These are phyloP conservation scores for Lophotriccus pileatus DNA, from an alignment of 2,797 vertebrate genomes.

Conservation along the genomic window DNA sequence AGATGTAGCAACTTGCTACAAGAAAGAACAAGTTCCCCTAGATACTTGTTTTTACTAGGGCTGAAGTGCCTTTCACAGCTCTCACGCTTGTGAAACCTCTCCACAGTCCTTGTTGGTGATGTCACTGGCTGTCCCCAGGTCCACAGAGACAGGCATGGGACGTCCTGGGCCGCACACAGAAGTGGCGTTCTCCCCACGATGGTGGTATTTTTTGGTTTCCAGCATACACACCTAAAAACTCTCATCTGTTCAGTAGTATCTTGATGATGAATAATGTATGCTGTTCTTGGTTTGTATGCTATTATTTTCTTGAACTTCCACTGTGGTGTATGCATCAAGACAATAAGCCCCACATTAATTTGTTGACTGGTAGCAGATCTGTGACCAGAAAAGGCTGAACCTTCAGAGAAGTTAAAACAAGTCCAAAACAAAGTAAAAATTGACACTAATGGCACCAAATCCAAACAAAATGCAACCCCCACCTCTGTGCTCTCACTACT, in stretches of 20 bases:
- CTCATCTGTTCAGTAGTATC: neutral
- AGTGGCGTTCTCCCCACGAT: neutral
- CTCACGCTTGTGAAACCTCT: neutral
- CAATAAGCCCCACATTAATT: neutral
- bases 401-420: neutral
- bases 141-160: neutral
- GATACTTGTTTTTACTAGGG: neutral
- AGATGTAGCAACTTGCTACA: neutral
- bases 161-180: neutral
- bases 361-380: neutral
- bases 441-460: neutral
- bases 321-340: too few species aligned
- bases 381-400: neutral
- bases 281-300: neutral
- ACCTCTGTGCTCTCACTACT: neutral
- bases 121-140: neutral
- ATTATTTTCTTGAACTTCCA: neutral
- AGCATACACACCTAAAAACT: neutral
- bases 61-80: neutral
- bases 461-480: neutral
- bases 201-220: neutral
- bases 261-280: accelerated
- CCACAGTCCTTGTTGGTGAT: neutral
- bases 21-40: neutral
- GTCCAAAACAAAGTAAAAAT: neutral